These are phyloP conservation scores for Onychostruthus taczanowskii DNA, from an alignment of 2,113 vertebrate genomes.

Conservation along the genomic window DNA sequence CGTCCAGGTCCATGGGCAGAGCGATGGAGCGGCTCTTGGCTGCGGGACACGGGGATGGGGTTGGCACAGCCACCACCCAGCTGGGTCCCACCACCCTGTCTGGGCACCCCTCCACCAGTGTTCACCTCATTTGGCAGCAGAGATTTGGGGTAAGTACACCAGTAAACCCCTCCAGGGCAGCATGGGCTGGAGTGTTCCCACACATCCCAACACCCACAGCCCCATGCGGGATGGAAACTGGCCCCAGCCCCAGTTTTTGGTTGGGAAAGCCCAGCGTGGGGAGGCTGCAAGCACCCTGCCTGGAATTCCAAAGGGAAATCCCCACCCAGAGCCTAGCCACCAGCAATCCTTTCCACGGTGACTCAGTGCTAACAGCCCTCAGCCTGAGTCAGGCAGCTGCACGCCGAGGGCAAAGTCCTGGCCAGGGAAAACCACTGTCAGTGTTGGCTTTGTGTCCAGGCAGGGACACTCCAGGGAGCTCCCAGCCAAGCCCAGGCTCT, in stretches of 20 bases:
- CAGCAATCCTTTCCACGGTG: conserved; percentile 4
- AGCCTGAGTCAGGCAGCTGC: neutral
- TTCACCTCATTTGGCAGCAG: neutral
- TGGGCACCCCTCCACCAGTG: neutral
- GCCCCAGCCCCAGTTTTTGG: neutral
- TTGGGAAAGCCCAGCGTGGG: neutral
- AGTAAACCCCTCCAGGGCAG: neutral
- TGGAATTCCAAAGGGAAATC: conserved; percentile 15
- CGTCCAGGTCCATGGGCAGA: conserved; percentile 88
- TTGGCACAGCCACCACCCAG: neutral
- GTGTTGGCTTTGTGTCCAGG: neutral
- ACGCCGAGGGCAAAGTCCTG: conserved; percentile 11
- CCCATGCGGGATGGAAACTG: rapidly evolving
- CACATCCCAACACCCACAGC: neutral
- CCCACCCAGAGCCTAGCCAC: neutral
- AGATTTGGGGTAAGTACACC: neutral
- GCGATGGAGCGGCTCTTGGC: conserved; percentile 89
- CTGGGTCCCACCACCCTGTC: neutral
- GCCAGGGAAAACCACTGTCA: neutral
- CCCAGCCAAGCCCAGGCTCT: neutral
- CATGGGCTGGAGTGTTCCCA: neutral
- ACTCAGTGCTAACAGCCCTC: conserved; percentile 17
- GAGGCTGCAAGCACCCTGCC: neutral
- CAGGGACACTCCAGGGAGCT: neutral
- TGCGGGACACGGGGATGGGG: conserved; percentile 1